A percentile compares a stretch with the other conserved stretches of the same genome.
These are phyloP conservation scores for Lophius americanus DNA, from an alignment of 2,797 vertebrate genomes.

Conservation along the genomic window DNA sequence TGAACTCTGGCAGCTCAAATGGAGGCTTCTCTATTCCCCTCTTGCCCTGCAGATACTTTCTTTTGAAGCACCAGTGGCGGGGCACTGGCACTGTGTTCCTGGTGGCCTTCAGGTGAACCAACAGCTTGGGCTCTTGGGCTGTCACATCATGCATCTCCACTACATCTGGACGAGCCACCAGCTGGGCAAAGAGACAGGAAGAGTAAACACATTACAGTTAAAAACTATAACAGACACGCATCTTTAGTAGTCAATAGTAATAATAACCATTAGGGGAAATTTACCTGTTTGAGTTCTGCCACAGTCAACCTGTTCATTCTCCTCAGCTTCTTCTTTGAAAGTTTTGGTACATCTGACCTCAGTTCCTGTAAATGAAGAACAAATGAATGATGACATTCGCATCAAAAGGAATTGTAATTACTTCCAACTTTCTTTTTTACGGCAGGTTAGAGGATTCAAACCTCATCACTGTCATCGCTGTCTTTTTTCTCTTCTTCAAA, in stretches of 20 bases:
- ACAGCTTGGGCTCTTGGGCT: conserved; percentile 92
- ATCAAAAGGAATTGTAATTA: no score
- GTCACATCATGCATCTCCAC: conserved; percentile 98
- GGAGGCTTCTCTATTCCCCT: conserved; percentile 96
- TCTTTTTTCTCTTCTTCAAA: conserved; percentile 90
- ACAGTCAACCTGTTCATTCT: conserved; percentile 94
- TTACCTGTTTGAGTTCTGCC: conserved; percentile 96
- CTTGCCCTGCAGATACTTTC: conserved; percentile 96
- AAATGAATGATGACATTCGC: not conserved
- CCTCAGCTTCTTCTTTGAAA: conserved; percentile 96
- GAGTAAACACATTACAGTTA: not conserved
- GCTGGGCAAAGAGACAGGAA: conserved; percentile 59
- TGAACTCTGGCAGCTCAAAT: conserved; percentile 94
- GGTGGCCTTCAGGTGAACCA: conserved; percentile 95
- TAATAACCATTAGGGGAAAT: accelerated
- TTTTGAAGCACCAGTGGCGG: conserved; percentile 96
- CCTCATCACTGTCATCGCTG: conserved; percentile 90
- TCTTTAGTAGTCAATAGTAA: not conserved
- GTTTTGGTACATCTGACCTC: conserved; percentile 86
- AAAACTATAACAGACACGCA: not conserved
- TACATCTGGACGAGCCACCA: conserved; percentile 92
- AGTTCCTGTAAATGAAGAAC: conserved; percentile 78
- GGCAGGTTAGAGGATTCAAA: conserved; percentile 27
- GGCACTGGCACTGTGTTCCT: conserved; percentile 95
- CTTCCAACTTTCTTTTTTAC: accelerated